Evolutionary conservation across 2,888 invertebrate species (phyloP), one percentile per base, ranked within the genome.

Genomic region (Epinotia demarniana): DNA sequence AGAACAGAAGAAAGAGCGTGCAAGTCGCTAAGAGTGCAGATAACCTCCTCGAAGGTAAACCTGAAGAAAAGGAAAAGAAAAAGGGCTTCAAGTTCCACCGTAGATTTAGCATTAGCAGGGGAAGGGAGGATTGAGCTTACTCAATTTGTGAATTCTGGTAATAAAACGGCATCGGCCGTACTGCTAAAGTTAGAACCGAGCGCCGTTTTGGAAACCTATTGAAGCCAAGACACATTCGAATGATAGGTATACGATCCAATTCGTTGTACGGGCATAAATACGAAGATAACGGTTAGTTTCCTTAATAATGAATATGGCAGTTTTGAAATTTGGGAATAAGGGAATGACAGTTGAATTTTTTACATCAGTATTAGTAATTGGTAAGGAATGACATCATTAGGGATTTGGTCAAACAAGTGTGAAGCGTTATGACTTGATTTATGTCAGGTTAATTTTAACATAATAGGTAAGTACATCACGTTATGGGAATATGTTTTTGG

Each of bases 21-120:
- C 93, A 93, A 80, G 92, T 93, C 0, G 93, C 93, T 3, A 94
- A 94, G 81, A 93, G 93, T 79, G 91, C 93, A 23, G 94, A 94
- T 75, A 91, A 90, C 76, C 83, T 94, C 0, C 83, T 83, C 0
- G 93, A 93, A 11, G 84, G 82, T 12, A 92, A 91, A 6, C 62
- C 81, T 6, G 93, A 93, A 60, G 91, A 92, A 33, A 89, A 88
- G 55, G 92, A 92, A 76, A 93, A 92, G 78, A 92, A 93, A 80
- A 93, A 92, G 62, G 87, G 89, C 0, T 93, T 93, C 69, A 93
- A 92, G 81, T 94, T 94, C 78, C 93, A 93, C 80, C 88, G 94
- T 43, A 87, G 93, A 73, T 94, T 94, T 80, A 93, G 93, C 80
- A 84, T 93, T 61, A 93, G 93, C 79, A 86, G 92, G 73, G 93